These are phyloP conservation scores for Steinernema scapterisci DNA, from an alignment of 2,888 invertebrate species.

Conservation along the genomic window DNA sequence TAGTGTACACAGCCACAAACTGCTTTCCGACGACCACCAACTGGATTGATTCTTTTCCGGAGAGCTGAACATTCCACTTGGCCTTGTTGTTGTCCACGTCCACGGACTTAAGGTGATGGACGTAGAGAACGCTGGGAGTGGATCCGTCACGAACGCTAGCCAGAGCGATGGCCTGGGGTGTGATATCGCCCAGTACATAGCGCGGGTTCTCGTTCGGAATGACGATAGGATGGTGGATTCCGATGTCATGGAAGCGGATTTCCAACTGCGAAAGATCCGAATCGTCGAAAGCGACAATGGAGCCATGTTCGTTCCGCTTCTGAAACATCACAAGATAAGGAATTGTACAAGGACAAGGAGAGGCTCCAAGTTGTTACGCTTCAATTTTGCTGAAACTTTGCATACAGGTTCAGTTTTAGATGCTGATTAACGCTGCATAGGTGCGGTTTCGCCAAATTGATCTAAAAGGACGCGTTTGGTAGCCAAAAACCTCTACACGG, in stretches of 20 bases:
- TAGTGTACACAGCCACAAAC: slow-evolving; percentile 80
- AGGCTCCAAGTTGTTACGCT: too few species aligned
- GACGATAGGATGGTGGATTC: slow-evolving; percentile 85
- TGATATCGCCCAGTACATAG: slow-evolving; percentile 86
- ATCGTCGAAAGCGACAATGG: neutral
- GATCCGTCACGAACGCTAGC: slow-evolving; percentile 38
- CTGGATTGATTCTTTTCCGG: slow-evolving; percentile 41
- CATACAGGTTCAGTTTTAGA: too few species aligned
- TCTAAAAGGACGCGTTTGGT: too few species aligned
- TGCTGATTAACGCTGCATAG: too few species aligned
- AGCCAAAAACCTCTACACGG: too few species aligned
- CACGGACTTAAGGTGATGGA: slow-evolving; percentile 41
- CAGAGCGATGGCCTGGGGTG: slow-evolving; percentile 77
- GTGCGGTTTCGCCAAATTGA: too few species aligned
- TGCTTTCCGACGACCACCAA: slow-evolving; percentile 73
- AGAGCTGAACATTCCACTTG: slow-evolving; percentile 45
- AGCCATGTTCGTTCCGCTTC: slow-evolving; percentile 89
- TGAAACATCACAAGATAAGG: slow-evolving; percentile 59
- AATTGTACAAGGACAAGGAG: neutral
- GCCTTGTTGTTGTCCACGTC: slow-evolving; percentile 36
- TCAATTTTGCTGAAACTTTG: too few species aligned
- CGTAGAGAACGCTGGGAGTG: slow-evolving; percentile 41
- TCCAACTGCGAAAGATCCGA: slow-evolving; percentile 33
- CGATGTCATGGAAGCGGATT: slow-evolving; percentile 88
- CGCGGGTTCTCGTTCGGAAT: slow-evolving; percentile 80